phyloP scores from a whole-genome alignment of 2,113 vertebrate genomes.

The Pica pica region DNA sequence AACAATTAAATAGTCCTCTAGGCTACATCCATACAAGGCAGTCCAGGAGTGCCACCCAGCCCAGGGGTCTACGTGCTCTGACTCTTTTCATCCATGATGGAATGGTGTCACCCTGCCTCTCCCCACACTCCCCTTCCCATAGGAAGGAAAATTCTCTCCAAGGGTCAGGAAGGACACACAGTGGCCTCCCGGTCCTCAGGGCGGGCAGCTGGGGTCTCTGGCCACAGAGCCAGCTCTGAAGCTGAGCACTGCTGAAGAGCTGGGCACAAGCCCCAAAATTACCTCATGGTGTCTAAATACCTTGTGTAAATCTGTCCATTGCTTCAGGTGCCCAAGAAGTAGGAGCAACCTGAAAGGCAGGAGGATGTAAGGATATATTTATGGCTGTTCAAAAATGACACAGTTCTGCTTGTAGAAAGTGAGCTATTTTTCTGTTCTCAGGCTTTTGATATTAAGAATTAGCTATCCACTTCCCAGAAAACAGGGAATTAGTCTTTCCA shows the following conservation, averaged over 20 bases:
- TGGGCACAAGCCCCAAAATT: not conserved
- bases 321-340: not conserved
- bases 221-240: not conserved
- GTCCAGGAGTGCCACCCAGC: not conserved
- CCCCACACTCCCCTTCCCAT: not conserved
- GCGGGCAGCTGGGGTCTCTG: not conserved
- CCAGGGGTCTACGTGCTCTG: not conserved
- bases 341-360: not conserved
- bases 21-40: rapidly evolving
- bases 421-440: not conserved
- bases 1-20: constrained; percentile 25
- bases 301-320: not conserved
- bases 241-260: not conserved
- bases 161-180: not conserved
- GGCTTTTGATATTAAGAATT: constrained; percentile 16
- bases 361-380: not conserved
- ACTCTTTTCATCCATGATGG: not conserved
- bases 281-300: not conserved
- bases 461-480: constrained; percentile 21
- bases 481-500: constrained; percentile 29
- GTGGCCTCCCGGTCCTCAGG: rapidly evolving
- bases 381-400: not conserved
- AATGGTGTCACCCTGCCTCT: not conserved
- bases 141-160: not conserved
- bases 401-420: not conserved